Evolutionary conservation across 2,797 vertebrate species (phyloP).

Genomic region (Crypturellus tataupa): DNA sequence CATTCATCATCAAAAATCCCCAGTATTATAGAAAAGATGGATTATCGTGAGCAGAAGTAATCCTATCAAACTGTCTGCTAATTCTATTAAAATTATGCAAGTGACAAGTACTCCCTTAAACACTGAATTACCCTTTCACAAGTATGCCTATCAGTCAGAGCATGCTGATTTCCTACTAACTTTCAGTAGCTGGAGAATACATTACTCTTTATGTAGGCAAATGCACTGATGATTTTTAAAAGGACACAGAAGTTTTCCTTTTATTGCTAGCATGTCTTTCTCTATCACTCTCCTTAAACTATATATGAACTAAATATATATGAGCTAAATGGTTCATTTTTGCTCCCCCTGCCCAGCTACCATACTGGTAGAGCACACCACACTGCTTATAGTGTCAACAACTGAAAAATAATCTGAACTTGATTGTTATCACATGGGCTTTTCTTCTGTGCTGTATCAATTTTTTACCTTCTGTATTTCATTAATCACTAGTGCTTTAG

Average conservation of each 20-base stretch:
- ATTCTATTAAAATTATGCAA: constrained; percentile 69
- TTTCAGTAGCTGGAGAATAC: neutral
- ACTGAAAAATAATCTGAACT: neutral
- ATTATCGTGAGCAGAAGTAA: constrained; percentile 61
- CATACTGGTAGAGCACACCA: neutral
- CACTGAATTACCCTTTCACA: constrained; percentile 23
- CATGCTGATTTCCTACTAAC: neutral
- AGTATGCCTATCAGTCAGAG: neutral
- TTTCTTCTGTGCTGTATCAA: neutral
- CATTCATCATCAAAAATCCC: constrained; percentile 27
- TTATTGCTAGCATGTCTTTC: neutral
- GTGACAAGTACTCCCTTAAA: constrained; percentile 40
- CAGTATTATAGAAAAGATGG: constrained; percentile 44
- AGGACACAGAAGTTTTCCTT: neutral
- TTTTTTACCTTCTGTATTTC: neutral
- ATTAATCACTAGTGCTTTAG: neutral
- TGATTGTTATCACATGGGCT: neutral
- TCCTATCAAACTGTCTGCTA: constrained; percentile 67
- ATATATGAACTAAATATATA: too few relatives aligned
- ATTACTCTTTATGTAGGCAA: neutral
- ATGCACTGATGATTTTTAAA: neutral
- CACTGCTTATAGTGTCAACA: neutral
- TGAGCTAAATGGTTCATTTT: neutral
- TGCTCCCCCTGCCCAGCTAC: neutral
- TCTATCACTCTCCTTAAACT: neutral